Evolutionary conservation across 2,888 invertebrate genomes (phyloP).

Genomic region (Hofmannophila pseudospretella): DNA sequence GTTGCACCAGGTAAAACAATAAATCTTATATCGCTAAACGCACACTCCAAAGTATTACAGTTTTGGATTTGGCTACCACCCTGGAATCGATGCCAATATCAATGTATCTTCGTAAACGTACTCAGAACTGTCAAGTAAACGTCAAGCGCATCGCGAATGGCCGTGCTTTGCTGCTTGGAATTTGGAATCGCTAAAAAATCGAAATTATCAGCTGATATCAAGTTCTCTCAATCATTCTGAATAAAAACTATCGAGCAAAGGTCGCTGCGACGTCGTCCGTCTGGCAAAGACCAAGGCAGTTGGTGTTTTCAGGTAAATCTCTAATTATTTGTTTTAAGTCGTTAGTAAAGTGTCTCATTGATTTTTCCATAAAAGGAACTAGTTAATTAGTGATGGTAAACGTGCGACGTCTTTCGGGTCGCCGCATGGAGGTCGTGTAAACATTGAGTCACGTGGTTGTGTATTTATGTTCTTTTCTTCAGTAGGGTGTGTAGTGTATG

Average conservation of each 20-base stretch:
- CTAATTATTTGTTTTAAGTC: constrained; percentile 1
- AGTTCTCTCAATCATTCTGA: constrained; percentile 19
- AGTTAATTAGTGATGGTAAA: constrained; percentile 36
- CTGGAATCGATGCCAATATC: too few species aligned
- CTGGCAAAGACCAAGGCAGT: constrained; percentile 41
- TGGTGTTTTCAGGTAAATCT: constrained; percentile 13
- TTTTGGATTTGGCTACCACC: too few species aligned
- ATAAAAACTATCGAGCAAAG: constrained; percentile 31
- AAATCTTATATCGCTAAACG: too few species aligned
- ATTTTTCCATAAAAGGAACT: constrained; percentile 52
- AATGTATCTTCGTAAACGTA: neutral
- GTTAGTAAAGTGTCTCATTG: constrained; percentile 36
- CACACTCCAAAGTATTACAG: too few species aligned
- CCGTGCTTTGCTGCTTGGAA: neutral
- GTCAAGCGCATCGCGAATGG: neutral
- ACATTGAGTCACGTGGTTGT: constrained; percentile 9
- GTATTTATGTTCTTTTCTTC: too few species aligned
- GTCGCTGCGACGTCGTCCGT: constrained; percentile 21
- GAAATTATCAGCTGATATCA: neutral
- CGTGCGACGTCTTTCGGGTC: neutral
- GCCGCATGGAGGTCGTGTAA: constrained; percentile 16
- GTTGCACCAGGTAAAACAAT: too few species aligned
- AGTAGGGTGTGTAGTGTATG: too few species aligned
- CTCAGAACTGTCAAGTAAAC: neutral
- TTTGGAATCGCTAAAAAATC: neutral